A percentile compares a stretch with the other conserved stretches of the same genome.
phyloP scores from a whole-genome alignment of 2,888 invertebrate species.

The Diachrysia chrysitis region DNA sequence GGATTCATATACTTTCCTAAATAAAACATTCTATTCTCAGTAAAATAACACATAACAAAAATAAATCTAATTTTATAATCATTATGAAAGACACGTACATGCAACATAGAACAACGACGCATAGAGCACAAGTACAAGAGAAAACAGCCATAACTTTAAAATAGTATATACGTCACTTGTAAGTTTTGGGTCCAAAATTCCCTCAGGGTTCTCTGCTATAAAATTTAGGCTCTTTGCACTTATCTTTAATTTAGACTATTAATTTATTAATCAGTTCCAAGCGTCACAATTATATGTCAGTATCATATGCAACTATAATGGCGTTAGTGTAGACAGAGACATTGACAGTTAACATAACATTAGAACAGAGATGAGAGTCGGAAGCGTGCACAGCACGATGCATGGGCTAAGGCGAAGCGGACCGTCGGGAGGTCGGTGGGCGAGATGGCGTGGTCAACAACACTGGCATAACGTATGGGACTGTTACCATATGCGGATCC shows the following conservation, averaged over 20 bases:
- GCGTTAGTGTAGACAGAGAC: slow-evolving; percentile 56
- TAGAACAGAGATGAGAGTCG: slow-evolving; percentile 70
- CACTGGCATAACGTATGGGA: slow-evolving; percentile 75
- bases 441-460: slow-evolving; percentile 75
- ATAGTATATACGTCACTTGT: slow-evolving; percentile 37
- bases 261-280: slow-evolving; percentile 29
- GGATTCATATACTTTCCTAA: slow-evolving; percentile 13
- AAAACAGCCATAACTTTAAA: slow-evolving; percentile 54
- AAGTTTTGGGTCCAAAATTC: slow-evolving; percentile 23
- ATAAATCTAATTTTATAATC: slow-evolving; percentile 38
- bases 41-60: slow-evolving; percentile 19
- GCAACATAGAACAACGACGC: slow-evolving; percentile 75
- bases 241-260: slow-evolving; percentile 24
- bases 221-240: slow-evolving; percentile 46
- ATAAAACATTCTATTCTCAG: slow-evolving; percentile 22
- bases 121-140: slow-evolving; percentile 48
- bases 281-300: slow-evolving; percentile 50
- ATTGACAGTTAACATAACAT: slow-evolving; percentile 54
- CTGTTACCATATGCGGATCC: slow-evolving; percentile 97
- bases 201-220: slow-evolving; percentile 34
- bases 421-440: slow-evolving; percentile 82
- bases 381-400: slow-evolving; percentile 87
- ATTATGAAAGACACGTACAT: slow-evolving; percentile 67
- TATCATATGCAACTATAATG: slow-evolving; percentile 58
- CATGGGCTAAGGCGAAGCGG: slow-evolving; percentile 80